Evolutionary conservation across 2,888 invertebrate genomes (phyloP).

Genomic region (Colletes collaris): DNA sequence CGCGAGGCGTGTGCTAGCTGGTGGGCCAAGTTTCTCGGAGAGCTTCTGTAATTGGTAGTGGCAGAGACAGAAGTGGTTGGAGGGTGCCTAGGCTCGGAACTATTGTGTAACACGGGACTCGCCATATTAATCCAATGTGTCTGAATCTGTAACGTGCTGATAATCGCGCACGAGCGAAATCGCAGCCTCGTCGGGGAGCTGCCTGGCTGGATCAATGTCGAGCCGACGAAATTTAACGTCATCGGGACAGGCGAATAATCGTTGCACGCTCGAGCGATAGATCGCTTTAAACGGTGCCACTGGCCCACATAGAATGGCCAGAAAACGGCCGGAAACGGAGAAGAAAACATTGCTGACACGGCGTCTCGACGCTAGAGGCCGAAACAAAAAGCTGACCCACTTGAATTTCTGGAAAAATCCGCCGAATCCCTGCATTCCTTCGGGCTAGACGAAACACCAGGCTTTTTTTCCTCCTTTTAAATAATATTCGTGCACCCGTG

Average conservation of each 20-base stretch:
- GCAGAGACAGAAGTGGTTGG: slow-evolving; percentile 32
- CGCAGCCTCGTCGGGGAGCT: too few relatives aligned
- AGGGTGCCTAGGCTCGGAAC: slow-evolving; percentile 18
- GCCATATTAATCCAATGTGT: slow-evolving; percentile 41
- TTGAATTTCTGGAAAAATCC: slow-evolving; percentile 35
- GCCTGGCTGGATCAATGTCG: too few relatives aligned
- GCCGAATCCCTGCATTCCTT: slow-evolving; percentile 13
- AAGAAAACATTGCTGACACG: slow-evolving; percentile 3
- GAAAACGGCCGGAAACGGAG: not conserved
- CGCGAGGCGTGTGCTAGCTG: slow-evolving; percentile 1
- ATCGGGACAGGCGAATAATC: too few relatives aligned
- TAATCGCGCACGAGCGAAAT: too few relatives aligned
- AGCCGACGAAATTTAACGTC: too few relatives aligned
- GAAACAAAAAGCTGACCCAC: slow-evolving; percentile 31
- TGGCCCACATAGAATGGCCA: slow-evolving; percentile 12
- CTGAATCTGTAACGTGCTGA: not conserved
- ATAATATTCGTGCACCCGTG: too few relatives aligned
- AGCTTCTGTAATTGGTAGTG: slow-evolving; percentile 51
- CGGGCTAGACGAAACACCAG: not conserved
- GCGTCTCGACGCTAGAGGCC: slow-evolving; percentile 14
- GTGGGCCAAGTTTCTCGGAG: slow-evolving; percentile 44
- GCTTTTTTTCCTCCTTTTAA: too few relatives aligned
- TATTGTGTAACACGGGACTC: slow-evolving; percentile 38
- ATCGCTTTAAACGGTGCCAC: not conserved
- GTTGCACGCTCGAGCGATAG: too few relatives aligned